Evolutionary conservation across 64 coral and sea anemone genomes (phyloP).

Genomic region (Dendronephthya gigantea): DNA sequence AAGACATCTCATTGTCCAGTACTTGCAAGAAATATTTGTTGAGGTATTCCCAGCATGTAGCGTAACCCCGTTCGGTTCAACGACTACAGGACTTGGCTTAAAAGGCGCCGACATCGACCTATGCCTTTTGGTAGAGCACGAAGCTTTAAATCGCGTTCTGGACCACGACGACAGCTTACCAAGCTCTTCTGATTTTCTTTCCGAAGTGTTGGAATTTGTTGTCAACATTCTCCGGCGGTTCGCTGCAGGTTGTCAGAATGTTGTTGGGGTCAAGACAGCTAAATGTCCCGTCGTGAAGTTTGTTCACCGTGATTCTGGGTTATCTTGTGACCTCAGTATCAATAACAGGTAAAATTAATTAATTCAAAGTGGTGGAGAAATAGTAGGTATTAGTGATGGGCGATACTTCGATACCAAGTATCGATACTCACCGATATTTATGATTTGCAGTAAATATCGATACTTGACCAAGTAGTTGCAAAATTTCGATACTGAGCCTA

Average conservation of each 20-base stretch:
- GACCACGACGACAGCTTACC: background rate
- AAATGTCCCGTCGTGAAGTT: constrained; percentile 90
- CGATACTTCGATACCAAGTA: too few relatives aligned
- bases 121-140: constrained; percentile 36
- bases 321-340: constrained; percentile 72
- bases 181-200: background rate
- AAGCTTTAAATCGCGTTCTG: background rate
- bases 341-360: constrained; percentile 90
- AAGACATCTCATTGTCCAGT: constrained; percentile 51
- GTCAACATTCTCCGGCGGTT: constrained; percentile 55
- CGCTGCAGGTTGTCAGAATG: constrained; percentile 62
- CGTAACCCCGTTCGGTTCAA: constrained; percentile 73
- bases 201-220: constrained; percentile 41
- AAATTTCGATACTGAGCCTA: too few relatives aligned
- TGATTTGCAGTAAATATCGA: too few relatives aligned
- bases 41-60: constrained; percentile 42
- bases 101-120: constrained; percentile 70
- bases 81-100: constrained; percentile 69
- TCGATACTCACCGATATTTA: too few relatives aligned
- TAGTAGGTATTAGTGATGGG: too few relatives aligned
- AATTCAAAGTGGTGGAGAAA: too few relatives aligned
- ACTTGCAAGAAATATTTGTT: constrained; percentile 62
- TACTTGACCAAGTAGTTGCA: too few relatives aligned
- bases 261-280: constrained; percentile 57
- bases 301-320: constrained; percentile 51